Base-by-base conservation (phyloP, 2,888 invertebrate species). In the Xestoiulus laeticollis region DNA sequence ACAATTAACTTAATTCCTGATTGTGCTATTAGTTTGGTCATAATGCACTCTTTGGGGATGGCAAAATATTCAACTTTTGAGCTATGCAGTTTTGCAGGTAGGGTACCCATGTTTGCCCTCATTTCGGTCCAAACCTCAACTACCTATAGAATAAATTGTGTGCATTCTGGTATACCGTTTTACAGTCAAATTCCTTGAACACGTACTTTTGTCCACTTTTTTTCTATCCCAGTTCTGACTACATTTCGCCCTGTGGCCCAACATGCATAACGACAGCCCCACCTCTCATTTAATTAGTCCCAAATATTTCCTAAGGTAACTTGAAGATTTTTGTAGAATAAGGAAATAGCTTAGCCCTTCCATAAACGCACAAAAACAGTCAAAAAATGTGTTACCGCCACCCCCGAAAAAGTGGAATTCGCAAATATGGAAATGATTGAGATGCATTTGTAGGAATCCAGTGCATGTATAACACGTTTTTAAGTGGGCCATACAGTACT, bases 121-220 rank as follows among this genome's bases (percentile, higher is more conserved):
- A 78, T 78, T 78, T 78, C 16, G 78, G 78, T 14, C 78, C 78
- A 30, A 78, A 30, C 30, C 78, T 78, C 78, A 78, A 78, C 30
- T 32, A 30, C 30, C 30, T 32, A 19, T 19, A 2, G 22, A n/a
- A 8, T 6, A 59, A 22, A 22, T 59, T 19, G 59, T 26, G 48
- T 38, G 22, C 78, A 78, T 78, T 78, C 30, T 68, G 26, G 6
- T 14, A 26, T 8, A n/a, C n/a, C n/a, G 12, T 26, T 68, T 8
- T 22, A 68, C 68, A 14, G 26, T 5, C 22, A 68, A 68, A 68
- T 68, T 68, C 26, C 68, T 30, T 16, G 19, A 48, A 48, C 48
- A 48, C 19, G 48, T 48, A 48, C 48, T 14, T 78, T 19, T 10
- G 30, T 78, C 78, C 30, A 78, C 26, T 78, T 78, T 68, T 48